Base-by-base conservation (phyloP, 2,888 invertebrate species). In the Gari tellinella region DNA sequence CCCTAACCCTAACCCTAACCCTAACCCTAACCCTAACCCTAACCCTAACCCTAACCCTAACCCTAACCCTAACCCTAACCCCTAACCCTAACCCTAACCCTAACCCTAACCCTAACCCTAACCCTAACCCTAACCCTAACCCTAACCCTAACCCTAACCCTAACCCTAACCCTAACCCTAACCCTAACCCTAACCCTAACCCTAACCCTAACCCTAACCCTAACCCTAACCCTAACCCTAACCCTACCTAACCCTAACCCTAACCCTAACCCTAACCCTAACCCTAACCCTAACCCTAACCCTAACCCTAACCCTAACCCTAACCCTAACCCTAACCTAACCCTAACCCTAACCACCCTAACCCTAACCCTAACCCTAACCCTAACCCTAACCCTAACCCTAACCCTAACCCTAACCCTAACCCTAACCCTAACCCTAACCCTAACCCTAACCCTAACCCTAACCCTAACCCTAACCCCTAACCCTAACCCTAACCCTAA, bases 361-460 rank as follows among this genome's bases (percentile, higher is more conserved):
- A 51, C 69, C 58, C 52, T 64, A 60, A 64, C 63, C 64, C 43
- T 58, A 64, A 65, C 69, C 60, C 46, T 60, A 65, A 52, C 79
- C 65, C 56, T 56, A 66, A 69, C 78, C 61, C 60, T 73, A 66
- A 72, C 78, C 63, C 66, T 69, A 66, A 67, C 58, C 67, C 72
- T 62, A 52, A 72, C 68, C 60, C 73, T 64, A 41, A 51, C 41
- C 51, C 65, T 49, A 53, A 67, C 55, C 64, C 68, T 58, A 53
- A 74, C 51, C 70, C 68, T 53, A 31, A 31, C 31, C 31, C 31
- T 31, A 31, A 31, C 31, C 31, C 31, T 55, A 64, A 72, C 75
- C 79, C 73, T 69, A 69, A 72, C 73, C 76, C 73, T 73, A 73
- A 80, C 69, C 80, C 70, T 67, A 67, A 69, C 67, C 72, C 72